phyloP scores from a whole-genome alignment of 2,113 vertebrate genomes.

The Corythaixoides concolor region DNA sequence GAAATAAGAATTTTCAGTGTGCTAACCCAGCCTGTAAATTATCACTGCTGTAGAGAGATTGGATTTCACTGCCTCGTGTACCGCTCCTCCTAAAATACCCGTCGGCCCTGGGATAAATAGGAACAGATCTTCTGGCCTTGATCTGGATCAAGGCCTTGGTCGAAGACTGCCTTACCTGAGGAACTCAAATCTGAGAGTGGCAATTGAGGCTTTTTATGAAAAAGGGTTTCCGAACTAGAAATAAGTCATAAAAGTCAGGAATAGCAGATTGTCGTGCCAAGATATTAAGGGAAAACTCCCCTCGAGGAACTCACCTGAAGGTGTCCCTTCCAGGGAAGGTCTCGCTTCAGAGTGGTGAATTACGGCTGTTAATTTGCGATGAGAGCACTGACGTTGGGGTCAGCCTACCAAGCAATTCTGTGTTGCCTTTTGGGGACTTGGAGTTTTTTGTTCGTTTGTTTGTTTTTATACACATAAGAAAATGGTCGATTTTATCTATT shows the following conservation, averaged over 20 bases:
- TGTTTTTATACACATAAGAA: conserved; percentile 65
- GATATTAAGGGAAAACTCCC: background rate
- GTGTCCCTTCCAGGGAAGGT: background rate
- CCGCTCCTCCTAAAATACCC: background rate
- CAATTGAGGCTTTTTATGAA: background rate
- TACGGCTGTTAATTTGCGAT: background rate
- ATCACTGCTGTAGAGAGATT: background rate
- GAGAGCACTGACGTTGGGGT: background rate
- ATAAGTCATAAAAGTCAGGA: background rate
- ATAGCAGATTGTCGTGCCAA: background rate
- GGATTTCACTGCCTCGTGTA: background rate
- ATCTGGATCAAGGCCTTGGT: background rate
- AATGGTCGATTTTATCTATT: conserved; percentile 71
- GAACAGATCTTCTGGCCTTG: background rate
- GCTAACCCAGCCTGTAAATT: background rate
- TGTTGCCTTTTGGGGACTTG: conserved; percentile 18
- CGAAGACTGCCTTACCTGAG: background rate
- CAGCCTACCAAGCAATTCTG: conserved; percentile 47
- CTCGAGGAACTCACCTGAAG: background rate
- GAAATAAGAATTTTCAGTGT: background rate
- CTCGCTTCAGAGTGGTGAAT: background rate
- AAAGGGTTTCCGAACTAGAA: background rate
- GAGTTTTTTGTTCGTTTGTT: background rate
- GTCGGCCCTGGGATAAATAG: background rate
- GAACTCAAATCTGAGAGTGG: background rate